These are phyloP conservation scores for Penaeus chinensis DNA, from an alignment of 1,140 invertebrate species.

Conservation along the genomic window DNA sequence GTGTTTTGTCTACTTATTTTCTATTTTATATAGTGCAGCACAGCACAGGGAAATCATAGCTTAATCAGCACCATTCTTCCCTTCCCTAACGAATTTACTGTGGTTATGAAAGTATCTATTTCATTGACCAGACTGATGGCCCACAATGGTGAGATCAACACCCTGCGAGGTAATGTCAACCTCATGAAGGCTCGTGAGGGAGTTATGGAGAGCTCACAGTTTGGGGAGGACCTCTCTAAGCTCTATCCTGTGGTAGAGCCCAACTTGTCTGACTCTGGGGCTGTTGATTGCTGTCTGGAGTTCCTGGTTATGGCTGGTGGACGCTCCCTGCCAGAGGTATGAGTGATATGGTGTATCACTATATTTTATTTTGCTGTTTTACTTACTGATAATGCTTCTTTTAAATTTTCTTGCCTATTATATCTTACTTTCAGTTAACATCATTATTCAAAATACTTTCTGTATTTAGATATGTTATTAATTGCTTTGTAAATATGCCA, in stretches of 20 bases:
- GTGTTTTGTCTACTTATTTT: too few species aligned
- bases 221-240: constrained; percentile 83
- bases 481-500: neutral
- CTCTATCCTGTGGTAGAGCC: constrained; percentile 98
- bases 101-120: constrained; percentile 31
- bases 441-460: too few species aligned
- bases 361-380: neutral
- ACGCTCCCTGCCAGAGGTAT: constrained; percentile 87
- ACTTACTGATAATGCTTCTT: neutral
- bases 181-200: constrained; percentile 98
- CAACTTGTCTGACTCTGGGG: constrained; percentile 96
- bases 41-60: neutral
- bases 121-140: constrained; percentile 82
- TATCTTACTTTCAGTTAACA: too few species aligned
- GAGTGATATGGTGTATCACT: constrained; percentile 7
- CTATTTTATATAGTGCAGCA: neutral
- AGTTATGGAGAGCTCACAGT: constrained; percentile 90
- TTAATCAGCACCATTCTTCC: neutral
- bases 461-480: too few species aligned
- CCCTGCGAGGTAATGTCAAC: constrained; percentile 96
- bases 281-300: constrained; percentile 96
- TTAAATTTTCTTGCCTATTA: too few species aligned
- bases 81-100: neutral
- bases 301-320: constrained; percentile 94
- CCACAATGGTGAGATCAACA: constrained; percentile 99